phyloP scores from a whole-genome alignment of 2,888 invertebrate genomes.

The Eurois occulta region DNA sequence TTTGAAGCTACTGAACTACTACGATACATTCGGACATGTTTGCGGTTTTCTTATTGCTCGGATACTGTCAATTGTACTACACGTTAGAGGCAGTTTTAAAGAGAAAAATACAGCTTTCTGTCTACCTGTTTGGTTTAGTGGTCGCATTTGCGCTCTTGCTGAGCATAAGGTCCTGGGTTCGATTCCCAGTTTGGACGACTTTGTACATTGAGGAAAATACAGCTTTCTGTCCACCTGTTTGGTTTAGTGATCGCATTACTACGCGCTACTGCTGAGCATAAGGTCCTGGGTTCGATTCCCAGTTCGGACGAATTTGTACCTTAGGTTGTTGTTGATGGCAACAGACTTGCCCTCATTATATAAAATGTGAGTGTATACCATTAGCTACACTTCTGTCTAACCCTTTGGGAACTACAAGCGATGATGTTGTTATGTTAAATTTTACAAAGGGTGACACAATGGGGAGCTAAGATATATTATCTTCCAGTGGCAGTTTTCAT shows the following conservation, averaged over 20 bases:
- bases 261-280: neutral
- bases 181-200: neutral
- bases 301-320: too few relatives aligned
- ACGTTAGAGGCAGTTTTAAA: neutral
- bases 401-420: neutral
- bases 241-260: neutral
- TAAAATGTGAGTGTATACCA: neutral
- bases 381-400: neutral
- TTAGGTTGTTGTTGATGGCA: neutral
- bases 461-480: too few relatives aligned
- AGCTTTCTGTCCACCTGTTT: neutral
- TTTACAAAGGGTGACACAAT: neutral
- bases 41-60: neutral
- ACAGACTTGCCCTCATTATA: neutral
- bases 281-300: neutral
- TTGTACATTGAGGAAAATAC: neutral
- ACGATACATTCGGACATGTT: neutral
- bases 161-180: neutral
- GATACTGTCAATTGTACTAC: constrained; percentile 1
- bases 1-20: neutral
- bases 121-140: neutral
- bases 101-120: neutral
- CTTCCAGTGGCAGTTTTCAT: neutral
- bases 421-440: neutral
- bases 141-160: neutral